Evolutionary conservation across 1,140 invertebrate species (phyloP), one percentile per base, ranked within the genome.

Genomic region (Calycopis cecrops): DNA sequence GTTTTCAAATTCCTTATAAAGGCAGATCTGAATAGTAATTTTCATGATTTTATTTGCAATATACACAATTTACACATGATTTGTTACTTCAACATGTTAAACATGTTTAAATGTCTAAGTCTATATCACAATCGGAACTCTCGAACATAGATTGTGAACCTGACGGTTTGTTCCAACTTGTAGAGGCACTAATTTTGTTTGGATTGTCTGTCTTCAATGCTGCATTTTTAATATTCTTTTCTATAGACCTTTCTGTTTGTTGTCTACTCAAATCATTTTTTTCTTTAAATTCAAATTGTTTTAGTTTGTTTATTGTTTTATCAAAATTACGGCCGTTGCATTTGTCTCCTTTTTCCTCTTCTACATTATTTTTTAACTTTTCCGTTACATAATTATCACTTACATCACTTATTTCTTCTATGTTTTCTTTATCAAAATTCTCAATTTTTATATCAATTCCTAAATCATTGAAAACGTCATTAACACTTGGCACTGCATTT

Each of bases 111-210:
- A 88, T 68, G 67, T 88, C 81, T 57, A 88, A 76, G 70, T 81
- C 84, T 59, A 85, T 79, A 76, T 88, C 77, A 77, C 80, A 87
- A 67, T 87, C 82, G 16, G 75, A 79, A 70, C 66, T 87, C 64
- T 88, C 85, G 75, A 88, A 88, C 50, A 88, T 87, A 48, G 87
- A 88, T 73, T 88, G 81, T 44, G 82, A 84, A 65, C 61, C 76
- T 37, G 67, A 44, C 14, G 40, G 63, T 67, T 62, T 60, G 52
- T 60, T 58, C 63, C 51, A 14, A 42, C 49, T 54, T 48, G 33
- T 33, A 38, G 12, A 49, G 44, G 18, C 48, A 57, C 38, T 60
- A 17, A 18, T 57, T 55, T 40, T 28, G 2, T 12, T n/a, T 38
- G 21, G 11, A 11, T 34, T 40, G 16, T 42, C 28, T 53, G 33